Evolutionary conservation across 2,888 invertebrate genomes (phyloP).

Genomic region (Drosophila prolongata): DNA sequence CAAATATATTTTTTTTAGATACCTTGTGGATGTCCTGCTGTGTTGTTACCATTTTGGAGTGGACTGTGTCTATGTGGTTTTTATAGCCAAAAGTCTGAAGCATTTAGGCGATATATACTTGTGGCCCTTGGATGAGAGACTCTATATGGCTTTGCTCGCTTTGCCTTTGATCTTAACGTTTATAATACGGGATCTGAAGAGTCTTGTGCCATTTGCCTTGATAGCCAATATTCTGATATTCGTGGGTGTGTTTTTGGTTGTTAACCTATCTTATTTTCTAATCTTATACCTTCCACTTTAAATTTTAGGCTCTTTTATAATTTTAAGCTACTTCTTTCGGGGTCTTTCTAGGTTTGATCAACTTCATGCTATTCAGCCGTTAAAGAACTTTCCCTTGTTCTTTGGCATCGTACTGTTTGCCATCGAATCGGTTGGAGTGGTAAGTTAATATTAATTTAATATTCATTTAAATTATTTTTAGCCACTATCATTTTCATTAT

Average conservation of each 20-base stretch:
- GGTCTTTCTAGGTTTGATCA: conserved; percentile 85
- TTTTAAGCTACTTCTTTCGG: conserved; percentile 91
- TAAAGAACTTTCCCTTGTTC: conserved; percentile 89
- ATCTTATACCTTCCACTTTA: not conserved
- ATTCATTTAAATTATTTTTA: not conserved
- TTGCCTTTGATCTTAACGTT: conserved; percentile 89
- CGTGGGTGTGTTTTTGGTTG: conserved; percentile 82
- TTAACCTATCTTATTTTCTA: not conserved
- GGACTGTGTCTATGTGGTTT: conserved; percentile 98
- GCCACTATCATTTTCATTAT: too few relatives aligned
- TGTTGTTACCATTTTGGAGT: conserved; percentile 97
- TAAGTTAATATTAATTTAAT: conserved; percentile 85
- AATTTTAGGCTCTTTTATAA: conserved; percentile 87
- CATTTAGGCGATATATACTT: conserved; percentile 88
- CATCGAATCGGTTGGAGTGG: conserved; percentile 92
- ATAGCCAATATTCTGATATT: conserved; percentile 94
- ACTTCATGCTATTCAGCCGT: conserved; percentile 84
- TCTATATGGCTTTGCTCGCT: conserved; percentile 86
- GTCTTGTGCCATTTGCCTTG: conserved; percentile 94
- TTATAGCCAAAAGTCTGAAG: conserved; percentile 93
- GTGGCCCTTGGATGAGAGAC: conserved; percentile 83
- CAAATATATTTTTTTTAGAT: conserved; percentile 86
- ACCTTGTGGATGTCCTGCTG: conserved; percentile 90
- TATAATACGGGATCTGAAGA: conserved; percentile 90
- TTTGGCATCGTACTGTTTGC: conserved; percentile 97